Evolutionary conservation across 2,797 vertebrate species (phyloP), one percentile per base, ranked within the genome.

Genomic region (Emydoidea blandingii): DNA sequence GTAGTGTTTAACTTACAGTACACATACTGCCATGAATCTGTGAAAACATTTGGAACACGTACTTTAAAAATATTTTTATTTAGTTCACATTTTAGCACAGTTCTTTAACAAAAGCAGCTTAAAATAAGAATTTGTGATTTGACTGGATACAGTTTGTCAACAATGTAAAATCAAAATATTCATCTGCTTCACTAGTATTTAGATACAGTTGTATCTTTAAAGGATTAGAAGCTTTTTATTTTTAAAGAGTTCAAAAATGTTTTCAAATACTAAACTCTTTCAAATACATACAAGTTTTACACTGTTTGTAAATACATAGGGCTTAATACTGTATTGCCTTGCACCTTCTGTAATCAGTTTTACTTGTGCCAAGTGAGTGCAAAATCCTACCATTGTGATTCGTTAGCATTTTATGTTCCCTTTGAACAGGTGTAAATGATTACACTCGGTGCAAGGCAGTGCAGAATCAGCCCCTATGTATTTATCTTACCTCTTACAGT

Each of bases 381-480:
- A 96, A 89, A 86, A 94, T 95, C 91, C 92, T 92, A 81, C 91
- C 93, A 96, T 93, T 95, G 89, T 85, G 81, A 93, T 97, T 96
- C 97, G 96, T 94, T 96, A 96, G 83, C 94, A 81, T 89, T 88
- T 95, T 86, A 31, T 89, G 56, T 88, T 97, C 96, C 96, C 96
- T 94, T 96, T 50, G 92, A 96, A 65, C 81, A 78, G 91, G 96
- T 97, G 97, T 97, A 97, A 96, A 94, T 93, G 94, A 96, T 97
- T 97, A 96, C 91, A 56, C 79, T 79, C 29, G 53, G 16, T 80
- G 41, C 59, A 85, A 65, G 89, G 41, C 80, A 83, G 49, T 56
- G 41, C 25, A 86, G 87, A 81, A 81, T 89, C 86, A 50, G 57
- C 57, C 81, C 57, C 52, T 44, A 12, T 37, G 12, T 59, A 27